phyloP scores from a whole-genome alignment of 1,140 invertebrate species.

The Penaeus chinensis region DNA sequence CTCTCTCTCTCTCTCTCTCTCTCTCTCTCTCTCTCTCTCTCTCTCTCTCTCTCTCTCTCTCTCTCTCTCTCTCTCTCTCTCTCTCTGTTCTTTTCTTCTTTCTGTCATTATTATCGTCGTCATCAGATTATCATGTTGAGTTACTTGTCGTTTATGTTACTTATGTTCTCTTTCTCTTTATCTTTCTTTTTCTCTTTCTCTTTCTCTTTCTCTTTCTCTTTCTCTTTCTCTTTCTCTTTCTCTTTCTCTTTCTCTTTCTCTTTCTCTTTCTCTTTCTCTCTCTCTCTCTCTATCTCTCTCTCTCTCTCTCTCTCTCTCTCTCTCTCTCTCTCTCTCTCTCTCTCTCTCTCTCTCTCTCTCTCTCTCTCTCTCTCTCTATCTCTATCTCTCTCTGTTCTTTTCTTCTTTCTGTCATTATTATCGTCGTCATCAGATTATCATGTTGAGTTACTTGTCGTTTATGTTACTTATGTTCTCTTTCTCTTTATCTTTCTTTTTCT shows the following conservation, averaged over 20 bases:
- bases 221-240: conserved; percentile 9
- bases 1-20: not conserved
- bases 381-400: too few species aligned
- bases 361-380: too few species aligned
- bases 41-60: not conserved
- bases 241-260: conserved; percentile 9
- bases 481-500: not conserved
- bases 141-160: not conserved
- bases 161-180: conserved; percentile 10
- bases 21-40: not conserved
- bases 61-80: not conserved
- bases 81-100: not conserved
- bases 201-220: conserved; percentile 4
- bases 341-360: conserved; percentile 9
- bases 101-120: not conserved
- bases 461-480: not conserved
- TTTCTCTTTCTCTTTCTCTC: conserved; percentile 9
- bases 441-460: not conserved
- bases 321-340: conserved; percentile 9
- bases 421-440: not conserved
- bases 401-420: not conserved
- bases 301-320: conserved; percentile 4
- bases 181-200: too few species aligned
- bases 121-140: not conserved
- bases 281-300: too few species aligned